Conservation (phyloP, 2,888 invertebrate species). For the Tipula lateralis region DNA sequence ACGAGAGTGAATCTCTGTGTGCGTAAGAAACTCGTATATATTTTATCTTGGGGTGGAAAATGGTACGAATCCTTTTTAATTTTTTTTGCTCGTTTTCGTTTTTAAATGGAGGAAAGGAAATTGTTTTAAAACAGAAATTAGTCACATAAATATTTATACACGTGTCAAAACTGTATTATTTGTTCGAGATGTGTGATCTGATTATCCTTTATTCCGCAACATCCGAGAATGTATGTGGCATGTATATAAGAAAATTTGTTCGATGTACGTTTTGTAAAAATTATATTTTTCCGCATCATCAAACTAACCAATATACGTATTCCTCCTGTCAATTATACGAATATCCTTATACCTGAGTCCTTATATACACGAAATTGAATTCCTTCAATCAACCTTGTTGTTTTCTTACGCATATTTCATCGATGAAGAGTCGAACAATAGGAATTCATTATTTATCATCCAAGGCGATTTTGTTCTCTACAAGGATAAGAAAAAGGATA, state of each 20-base stretch:
- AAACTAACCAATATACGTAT: not conserved
- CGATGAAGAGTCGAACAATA: not conserved
- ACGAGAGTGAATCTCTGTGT: not conserved
- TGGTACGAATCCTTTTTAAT: not conserved
- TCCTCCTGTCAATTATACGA: not conserved
- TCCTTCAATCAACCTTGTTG: not conserved
- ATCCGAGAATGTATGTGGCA: not conserved
- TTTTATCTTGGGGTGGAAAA: not conserved
- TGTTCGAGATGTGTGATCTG: not conserved
- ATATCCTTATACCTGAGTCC: not conserved
- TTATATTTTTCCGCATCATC: conserved; percentile 19
- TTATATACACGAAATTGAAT: not conserved
- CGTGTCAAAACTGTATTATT: not conserved
- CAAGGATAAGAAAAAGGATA: conserved; percentile 5
- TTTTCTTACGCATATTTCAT: not conserved
- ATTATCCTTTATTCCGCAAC: not conserved
- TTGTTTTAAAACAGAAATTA: not conserved
- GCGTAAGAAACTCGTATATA: not conserved
- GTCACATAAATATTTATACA: not conserved
- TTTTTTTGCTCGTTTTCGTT: too few species aligned
- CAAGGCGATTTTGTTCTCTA: not conserved
- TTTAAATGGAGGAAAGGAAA: not conserved
- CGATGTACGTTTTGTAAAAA: not conserved
- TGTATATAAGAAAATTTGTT: not conserved
- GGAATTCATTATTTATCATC: conserved; percentile 14